Base-by-base conservation (phyloP, 2,888 invertebrate species). In the Dione vanillae region DNA sequence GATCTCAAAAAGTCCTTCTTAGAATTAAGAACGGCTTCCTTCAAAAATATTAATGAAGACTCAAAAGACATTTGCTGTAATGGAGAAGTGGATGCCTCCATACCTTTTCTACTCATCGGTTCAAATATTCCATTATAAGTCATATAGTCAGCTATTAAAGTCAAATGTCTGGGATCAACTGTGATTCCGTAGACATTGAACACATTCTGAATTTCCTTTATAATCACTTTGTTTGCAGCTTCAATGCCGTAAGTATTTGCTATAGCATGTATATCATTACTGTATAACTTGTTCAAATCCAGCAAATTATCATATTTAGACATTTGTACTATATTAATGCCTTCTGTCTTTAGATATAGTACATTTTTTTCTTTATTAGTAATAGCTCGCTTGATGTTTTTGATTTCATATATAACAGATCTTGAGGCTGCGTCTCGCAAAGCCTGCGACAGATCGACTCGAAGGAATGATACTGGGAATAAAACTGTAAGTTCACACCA, bases 51-150 rank as follows among this genome's bases (percentile, higher is more conserved):
- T 73, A 98, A 91, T 3, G 98, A 97, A 0, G 99, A 97, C 86
- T 99, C 99, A 84, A 99, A 99, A 0, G 98, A 98, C 97, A 99
- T 99, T 90, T 99, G 98, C 86, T 99, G 99, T 19, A 99, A 88
- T 0, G 99, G 98, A 0, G 99, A 99, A 0, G 98, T 94, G n/a
- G 96, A 97, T 62, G 96, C 95, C 78, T 96, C 96, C 96, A 99
- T 98, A 10, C 98, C 98, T 79, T 95, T 95, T 35, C 99, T 94
- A 85, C 97, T 99, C 88, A 99, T 95, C 0, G 99, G 97, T 81
- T 96, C 96, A 83, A 97, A 98, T 0, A 94, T 92, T 0, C 99
- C 99, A 80, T 97, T 97, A 79, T 96, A 98, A 0, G 99, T 99
- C 99, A 99, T 99, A 85, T 99, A 99, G 91, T 99, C 99, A 0